These are phyloP conservation scores for Glaucopsyche alexis DNA, from an alignment of 2,888 invertebrate species.

Conservation along the genomic window DNA sequence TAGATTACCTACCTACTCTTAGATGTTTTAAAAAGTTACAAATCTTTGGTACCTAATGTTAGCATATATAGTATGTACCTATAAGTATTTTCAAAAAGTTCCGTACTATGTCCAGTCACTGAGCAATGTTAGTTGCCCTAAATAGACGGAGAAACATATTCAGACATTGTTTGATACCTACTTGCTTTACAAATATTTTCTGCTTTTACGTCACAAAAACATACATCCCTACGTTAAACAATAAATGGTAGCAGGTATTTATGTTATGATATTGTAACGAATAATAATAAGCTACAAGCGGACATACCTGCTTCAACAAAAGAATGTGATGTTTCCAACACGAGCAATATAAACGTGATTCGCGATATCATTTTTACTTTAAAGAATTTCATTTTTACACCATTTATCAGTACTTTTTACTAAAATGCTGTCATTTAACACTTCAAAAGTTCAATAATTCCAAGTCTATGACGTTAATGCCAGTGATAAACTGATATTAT, in stretches of 20 bases:
- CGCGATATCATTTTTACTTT: slow-evolving; percentile 43
- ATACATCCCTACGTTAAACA: neutral
- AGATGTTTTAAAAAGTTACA: neutral
- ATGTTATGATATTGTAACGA: neutral
- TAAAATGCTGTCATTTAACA: slow-evolving; percentile 46
- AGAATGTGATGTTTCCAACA: slow-evolving; percentile 27
- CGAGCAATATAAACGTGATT: slow-evolving; percentile 21
- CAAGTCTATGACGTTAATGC: slow-evolving; percentile 22
- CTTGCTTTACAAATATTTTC: neutral
- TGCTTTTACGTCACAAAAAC: slow-evolving; percentile 1
- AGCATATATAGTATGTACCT: neutral
- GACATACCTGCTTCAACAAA: slow-evolving; percentile 30
- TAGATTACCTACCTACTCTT: neutral
- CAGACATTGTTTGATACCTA: neutral
- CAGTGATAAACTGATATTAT: slow-evolving; percentile 32
- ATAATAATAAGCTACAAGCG: slow-evolving; percentile 17
- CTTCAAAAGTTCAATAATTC: slow-evolving; percentile 29
- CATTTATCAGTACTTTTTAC: slow-evolving; percentile 35
- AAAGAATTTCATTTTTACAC: slow-evolving; percentile 50
- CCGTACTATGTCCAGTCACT: neutral
- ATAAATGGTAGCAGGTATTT: neutral
- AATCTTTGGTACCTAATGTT: neutral
- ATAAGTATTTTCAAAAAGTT: no score
- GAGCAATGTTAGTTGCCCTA: slow-evolving; percentile 10
- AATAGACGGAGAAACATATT: neutral